phyloP scores from a whole-genome alignment of 2,888 invertebrate species.

The Sipha maydis region DNA sequence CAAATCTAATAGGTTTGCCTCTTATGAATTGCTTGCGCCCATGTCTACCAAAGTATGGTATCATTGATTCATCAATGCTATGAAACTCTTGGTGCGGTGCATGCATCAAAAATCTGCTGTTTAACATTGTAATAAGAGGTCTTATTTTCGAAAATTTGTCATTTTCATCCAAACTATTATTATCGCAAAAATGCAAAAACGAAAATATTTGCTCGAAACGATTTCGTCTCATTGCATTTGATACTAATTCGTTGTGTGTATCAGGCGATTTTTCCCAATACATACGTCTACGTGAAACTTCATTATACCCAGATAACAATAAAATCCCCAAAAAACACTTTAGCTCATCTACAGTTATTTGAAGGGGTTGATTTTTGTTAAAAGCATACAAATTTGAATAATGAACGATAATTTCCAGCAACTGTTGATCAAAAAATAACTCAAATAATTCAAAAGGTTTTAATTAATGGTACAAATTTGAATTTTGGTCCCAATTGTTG shows the following conservation, averaged over 20 bases:
- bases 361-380: conserved; percentile 9
- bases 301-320: no score
- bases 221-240: neutral
- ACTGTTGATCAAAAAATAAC: conserved; percentile 26
- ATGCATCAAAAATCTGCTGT: neutral
- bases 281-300: no score
- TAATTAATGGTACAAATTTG: neutral
- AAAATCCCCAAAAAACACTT: conserved; percentile 63
- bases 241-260: conserved; percentile 39
- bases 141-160: conserved; percentile 17
- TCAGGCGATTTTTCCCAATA: conserved; percentile 60
- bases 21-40: conserved; percentile 41
- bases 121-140: neutral
- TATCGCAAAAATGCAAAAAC: conserved; percentile 1
- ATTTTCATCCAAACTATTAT: neutral
- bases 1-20: conserved; percentile 65
- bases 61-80: conserved; percentile 57
- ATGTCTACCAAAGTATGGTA: conserved; percentile 48
- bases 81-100: conserved; percentile 10
- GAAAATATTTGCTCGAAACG: conserved; percentile 24
- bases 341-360: neutral
- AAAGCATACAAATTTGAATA: conserved; percentile 11
- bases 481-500: conserved; percentile 17
- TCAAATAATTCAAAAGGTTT: conserved; percentile 22
- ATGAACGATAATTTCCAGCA: conserved; percentile 16